These are phyloP conservation scores for Nothura maculosa DNA, from an alignment of 2,797 vertebrate species.

Conservation along the genomic window DNA sequence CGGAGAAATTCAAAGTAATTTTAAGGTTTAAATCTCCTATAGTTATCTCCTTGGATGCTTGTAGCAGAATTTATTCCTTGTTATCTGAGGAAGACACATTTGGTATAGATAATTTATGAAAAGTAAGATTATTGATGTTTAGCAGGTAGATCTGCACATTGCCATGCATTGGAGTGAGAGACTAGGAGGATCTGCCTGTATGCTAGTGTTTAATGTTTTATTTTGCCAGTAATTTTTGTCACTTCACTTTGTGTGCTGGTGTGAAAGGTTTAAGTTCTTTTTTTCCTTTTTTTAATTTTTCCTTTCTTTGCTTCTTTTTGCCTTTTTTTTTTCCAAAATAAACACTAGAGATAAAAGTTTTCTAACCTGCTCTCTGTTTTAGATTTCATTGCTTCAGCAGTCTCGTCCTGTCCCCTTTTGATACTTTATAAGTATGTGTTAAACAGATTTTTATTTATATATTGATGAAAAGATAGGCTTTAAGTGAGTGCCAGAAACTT, in stretches of 20 bases:
- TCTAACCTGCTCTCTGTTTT: neutral
- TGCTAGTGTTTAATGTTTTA: neutral
- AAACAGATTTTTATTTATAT: neutral
- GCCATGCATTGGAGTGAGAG: neutral
- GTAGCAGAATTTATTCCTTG: neutral
- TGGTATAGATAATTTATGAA: neutral
- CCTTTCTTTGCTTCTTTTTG: too few species aligned
- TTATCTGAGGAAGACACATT: neutral
- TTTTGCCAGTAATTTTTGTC: neutral
- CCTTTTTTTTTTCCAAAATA: neutral
- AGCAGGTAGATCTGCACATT: neutral
- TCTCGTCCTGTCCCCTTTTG: neutral
- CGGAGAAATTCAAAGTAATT: conserved; percentile 92
- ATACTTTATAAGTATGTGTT: neutral
- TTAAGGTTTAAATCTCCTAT: conserved; percentile 70
- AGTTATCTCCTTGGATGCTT: conserved; percentile 33
- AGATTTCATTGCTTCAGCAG: neutral
- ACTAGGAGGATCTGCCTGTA: neutral
- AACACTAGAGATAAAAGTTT: neutral
- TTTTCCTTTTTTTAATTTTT: too few species aligned
- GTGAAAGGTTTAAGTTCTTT: neutral
- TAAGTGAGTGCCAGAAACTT: neutral
- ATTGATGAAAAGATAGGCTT: neutral
- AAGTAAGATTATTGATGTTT: neutral
- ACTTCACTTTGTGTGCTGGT: neutral